Evolutionary conservation across 2,888 invertebrate species (phyloP).

Genomic region (Parnassius glacialis): DNA sequence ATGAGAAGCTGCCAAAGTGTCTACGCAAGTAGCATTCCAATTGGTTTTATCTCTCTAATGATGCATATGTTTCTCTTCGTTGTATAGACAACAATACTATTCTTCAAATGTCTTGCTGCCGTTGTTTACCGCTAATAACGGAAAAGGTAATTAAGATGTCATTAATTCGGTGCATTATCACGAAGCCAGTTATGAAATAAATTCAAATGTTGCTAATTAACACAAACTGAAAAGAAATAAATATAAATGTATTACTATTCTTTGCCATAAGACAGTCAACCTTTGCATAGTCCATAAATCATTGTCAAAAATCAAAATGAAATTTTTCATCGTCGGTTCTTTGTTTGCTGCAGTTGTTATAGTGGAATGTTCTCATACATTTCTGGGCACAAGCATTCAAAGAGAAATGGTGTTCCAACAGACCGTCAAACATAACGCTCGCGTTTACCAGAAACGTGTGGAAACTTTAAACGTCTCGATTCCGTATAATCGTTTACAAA

Average conservation of each 20-base stretch:
- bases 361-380: conserved; percentile 52
- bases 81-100: too few species aligned
- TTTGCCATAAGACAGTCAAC: too few species aligned
- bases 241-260: not conserved
- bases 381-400: conserved; percentile 53
- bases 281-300: not conserved
- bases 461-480: conserved; percentile 48
- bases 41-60: too few species aligned
- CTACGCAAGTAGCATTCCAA: too few species aligned
- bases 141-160: too few species aligned
- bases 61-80: too few species aligned
- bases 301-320: conserved; percentile 35
- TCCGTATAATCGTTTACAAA: conserved; percentile 34
- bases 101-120: too few species aligned
- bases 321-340: conserved; percentile 33
- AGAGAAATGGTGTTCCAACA: conserved; percentile 47
- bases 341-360: conserved; percentile 40
- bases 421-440: conserved; percentile 38
- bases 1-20: too few species aligned
- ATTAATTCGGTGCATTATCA: too few species aligned
- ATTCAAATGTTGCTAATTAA: not conserved
- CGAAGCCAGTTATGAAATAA: not conserved
- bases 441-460: conserved; percentile 51
- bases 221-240: not conserved
- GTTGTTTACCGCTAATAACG: too few species aligned